Base-by-base conservation (phyloP, 2,888 invertebrate species). In the Lottia scabra region DNA sequence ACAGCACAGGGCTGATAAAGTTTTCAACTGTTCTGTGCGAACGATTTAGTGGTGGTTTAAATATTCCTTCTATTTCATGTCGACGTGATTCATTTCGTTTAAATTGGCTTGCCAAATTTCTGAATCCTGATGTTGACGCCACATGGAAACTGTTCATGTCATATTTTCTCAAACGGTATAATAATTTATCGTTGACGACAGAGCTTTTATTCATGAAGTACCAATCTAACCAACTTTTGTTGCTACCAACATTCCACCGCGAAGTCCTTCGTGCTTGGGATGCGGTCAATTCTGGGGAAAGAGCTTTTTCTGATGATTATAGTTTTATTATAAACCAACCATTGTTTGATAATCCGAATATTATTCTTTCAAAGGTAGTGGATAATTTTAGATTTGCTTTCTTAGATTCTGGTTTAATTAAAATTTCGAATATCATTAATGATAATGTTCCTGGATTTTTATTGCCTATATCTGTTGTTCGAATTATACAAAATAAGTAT, bases 141-240 rank as follows among this genome's bases (percentile, higher is more conserved):
- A 30, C 30, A 30, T 30, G 30, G 30, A 30, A 30, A 30, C 30
- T 30, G 30, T 5, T 30, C 30, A 30, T 30, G 30, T 30, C 5
- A 48, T 48, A n/a, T n/a, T 48, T 48, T 48, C 48, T 48, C 48
- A 48, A 48, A n/a, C 10, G n/a, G n/a, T 48, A 48, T 48, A 48
- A 48, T 1, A n/a, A 48, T 48, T 48, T 48, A n/a, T 48, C 48
- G n/a, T 2, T 48, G n/a, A 13, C 16, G 4, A 48, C 15, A n/a
- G 4, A 48, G n/a, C 15, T 48, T 5, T 2, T 56, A 5, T 56
- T 1, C 12, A 56, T 56, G 19, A 56, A n/a, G 13, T 56, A 56
- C 19, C n/a, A 56, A 8, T 10, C 6, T 5, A 0, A 56, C n/a
- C 19, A 5, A 8, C 48, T 19, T 56, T n/a, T 56, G 19, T 8